These are phyloP conservation scores for Nycticryphes semicollaris DNA, from an alignment of 2,113 vertebrate species.

Conservation along the genomic window DNA sequence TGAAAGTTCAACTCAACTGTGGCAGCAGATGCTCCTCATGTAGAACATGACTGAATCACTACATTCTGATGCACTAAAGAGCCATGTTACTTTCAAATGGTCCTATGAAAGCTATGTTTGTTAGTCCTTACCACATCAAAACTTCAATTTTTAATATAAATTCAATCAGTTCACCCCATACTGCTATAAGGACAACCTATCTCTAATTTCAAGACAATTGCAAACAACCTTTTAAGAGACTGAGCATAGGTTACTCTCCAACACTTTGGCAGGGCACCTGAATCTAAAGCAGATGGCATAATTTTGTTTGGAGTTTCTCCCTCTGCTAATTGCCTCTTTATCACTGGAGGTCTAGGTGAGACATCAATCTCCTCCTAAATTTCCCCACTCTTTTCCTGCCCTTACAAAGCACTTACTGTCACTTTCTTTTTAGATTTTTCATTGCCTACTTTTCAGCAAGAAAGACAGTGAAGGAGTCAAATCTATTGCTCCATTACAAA, in stretches of 20 bases:
- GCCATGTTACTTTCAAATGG: neutral
- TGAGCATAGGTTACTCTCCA: neutral
- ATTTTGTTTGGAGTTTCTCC: neutral
- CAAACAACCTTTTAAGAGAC: neutral
- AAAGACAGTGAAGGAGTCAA: neutral
- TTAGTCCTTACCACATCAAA: neutral
- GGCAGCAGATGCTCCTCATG: neutral
- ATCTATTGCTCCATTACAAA: neutral
- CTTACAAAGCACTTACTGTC: neutral
- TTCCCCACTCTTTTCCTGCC: neutral
- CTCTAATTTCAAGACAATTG: neutral
- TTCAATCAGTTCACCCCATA: neutral
- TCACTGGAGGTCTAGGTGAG: neutral
- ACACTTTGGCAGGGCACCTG: neutral
- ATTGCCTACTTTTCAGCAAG: neutral
- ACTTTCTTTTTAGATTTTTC: neutral
- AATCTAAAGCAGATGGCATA: neutral
- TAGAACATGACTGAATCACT: neutral
- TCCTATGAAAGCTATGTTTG: neutral
- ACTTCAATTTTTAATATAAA: neutral
- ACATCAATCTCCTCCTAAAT: neutral
- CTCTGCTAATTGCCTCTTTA: neutral
- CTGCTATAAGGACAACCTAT: neutral
- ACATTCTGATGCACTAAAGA: neutral
- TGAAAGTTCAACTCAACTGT: neutral